Percentiles rank a stretch among this genome's conserved stretches.
Conservation (phyloP, 2,113 vertebrate species). For the Capreolus pygargus region DNA sequence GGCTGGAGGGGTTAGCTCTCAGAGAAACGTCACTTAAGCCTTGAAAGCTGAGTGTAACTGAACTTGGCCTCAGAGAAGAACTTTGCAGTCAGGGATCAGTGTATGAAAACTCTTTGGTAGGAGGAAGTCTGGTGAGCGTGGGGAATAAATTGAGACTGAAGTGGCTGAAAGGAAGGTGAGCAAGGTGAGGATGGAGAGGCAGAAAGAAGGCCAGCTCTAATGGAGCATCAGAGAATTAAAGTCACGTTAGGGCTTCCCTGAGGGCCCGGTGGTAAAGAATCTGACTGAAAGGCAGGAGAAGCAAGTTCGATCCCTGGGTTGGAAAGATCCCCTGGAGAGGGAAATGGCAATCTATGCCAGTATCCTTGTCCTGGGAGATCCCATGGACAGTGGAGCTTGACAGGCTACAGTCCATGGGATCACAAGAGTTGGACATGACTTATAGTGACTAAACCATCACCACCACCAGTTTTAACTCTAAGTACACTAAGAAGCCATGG, state of each 20-base stretch:
- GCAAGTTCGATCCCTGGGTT: background rate
- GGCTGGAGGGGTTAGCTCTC: rapidly evolving
- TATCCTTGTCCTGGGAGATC: background rate
- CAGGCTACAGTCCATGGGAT: background rate
- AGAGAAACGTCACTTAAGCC: background rate
- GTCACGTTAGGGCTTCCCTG: background rate
- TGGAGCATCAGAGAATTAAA: background rate
- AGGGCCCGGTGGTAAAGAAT: background rate
- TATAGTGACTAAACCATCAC: background rate
- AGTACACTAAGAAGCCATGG: background rate
- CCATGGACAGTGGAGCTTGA: background rate
- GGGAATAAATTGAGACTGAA: background rate
- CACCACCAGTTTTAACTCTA: background rate
- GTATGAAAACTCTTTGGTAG: background rate
- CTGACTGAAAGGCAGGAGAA: background rate
- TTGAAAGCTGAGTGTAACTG: background rate
- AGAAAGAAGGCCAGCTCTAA: background rate
- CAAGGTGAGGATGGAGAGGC: background rate
- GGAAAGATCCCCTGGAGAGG: background rate
- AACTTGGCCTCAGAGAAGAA: background rate
- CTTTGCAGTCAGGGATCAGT: background rate
- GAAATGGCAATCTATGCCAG: background rate
- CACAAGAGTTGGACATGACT: background rate
- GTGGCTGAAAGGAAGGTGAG: background rate
- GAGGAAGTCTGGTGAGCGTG: background rate